Evolutionary conservation across 1,140 invertebrate genomes (phyloP).

Genomic region (Adelges cooleyi): DNA sequence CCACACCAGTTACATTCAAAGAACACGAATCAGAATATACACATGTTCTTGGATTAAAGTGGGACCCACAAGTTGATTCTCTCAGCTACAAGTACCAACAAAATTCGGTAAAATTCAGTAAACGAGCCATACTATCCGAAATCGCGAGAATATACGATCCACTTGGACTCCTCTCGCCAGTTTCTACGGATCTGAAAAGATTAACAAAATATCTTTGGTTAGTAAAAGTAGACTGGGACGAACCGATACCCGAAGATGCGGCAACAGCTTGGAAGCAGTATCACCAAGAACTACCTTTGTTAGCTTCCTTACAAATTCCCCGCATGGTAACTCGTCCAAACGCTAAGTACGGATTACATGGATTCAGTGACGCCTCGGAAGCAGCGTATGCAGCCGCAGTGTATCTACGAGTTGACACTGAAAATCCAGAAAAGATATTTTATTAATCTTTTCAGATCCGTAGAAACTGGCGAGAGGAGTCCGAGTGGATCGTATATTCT

Average conservation of each 20-base stretch:
- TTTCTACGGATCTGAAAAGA: conserved; percentile 27
- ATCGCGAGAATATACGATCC: conserved; percentile 32
- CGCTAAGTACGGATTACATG: neutral
- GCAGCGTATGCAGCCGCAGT: neutral
- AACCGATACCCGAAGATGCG: conserved; percentile 33
- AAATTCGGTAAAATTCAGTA: conserved; percentile 14
- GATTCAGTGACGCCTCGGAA: conserved; percentile 25
- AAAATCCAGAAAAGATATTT: conserved; percentile 31
- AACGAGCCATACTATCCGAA: conserved; percentile 31
- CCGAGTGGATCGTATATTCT: conserved; percentile 32
- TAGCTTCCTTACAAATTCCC: conserved; percentile 30
- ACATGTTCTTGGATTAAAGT: conserved; percentile 20
- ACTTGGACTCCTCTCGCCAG: conserved; percentile 30
- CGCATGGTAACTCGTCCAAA: conserved; percentile 24
- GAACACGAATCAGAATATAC: neutral
- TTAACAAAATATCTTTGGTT: conserved; percentile 32
- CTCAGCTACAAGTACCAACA: neutral
- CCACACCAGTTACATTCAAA: neutral
- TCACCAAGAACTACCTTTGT: conserved; percentile 23
- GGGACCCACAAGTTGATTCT: neutral
- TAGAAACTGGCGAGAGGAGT: conserved; percentile 28
- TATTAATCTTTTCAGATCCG: conserved; percentile 30
- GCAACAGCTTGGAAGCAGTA: conserved; percentile 31
- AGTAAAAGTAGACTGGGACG: conserved; percentile 37
- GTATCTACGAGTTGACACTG: conserved; percentile 1